Evolutionary conservation across 1,140 invertebrate species (phyloP).

Genomic region (Scaptodrosophila lebanonensis): DNA sequence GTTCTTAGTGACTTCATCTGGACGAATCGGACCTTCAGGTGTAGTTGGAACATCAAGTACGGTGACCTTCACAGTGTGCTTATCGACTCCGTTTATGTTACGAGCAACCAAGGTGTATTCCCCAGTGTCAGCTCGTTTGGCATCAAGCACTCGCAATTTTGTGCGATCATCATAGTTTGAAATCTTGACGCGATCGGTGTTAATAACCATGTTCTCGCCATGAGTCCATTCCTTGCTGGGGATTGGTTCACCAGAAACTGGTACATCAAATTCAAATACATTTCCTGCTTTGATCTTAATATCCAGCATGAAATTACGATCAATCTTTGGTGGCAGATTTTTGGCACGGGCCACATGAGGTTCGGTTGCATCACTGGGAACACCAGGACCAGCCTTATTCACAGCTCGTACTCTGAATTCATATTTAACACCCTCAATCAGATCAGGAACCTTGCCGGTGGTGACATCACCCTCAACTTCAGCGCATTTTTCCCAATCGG

Average conservation of each 20-base stretch:
- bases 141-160: conserved; percentile 91
- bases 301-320: conserved; percentile 93
- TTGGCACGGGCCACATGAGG: conserved; percentile 94
- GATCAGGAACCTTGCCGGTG: conserved; percentile 88
- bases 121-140: conserved; percentile 93
- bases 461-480: conserved; percentile 90
- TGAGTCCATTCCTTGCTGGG: conserved; percentile 95
- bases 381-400: conserved; percentile 95
- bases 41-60: conserved; percentile 92
- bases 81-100: conserved; percentile 94
- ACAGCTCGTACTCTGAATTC: conserved; percentile 96
- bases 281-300: conserved; percentile 95
- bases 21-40: conserved; percentile 92
- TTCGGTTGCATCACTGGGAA: conserved; percentile 92
- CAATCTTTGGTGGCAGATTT: conserved; percentile 94
- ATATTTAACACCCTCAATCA: conserved; percentile 93
- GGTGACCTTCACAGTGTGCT: conserved; percentile 91
- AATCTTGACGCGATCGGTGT: conserved; percentile 90
- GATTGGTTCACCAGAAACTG: conserved; percentile 95
- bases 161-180: conserved; percentile 91
- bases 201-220: conserved; percentile 87
- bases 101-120: conserved; percentile 92
- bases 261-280: conserved; percentile 95
- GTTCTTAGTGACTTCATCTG: conserved; percentile 90
- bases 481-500: conserved; percentile 91